Evolutionary conservation across 2,888 invertebrate species (phyloP), one percentile per base, ranked within the genome.

Genomic region (Sphaerophoria rueppellii): DNA sequence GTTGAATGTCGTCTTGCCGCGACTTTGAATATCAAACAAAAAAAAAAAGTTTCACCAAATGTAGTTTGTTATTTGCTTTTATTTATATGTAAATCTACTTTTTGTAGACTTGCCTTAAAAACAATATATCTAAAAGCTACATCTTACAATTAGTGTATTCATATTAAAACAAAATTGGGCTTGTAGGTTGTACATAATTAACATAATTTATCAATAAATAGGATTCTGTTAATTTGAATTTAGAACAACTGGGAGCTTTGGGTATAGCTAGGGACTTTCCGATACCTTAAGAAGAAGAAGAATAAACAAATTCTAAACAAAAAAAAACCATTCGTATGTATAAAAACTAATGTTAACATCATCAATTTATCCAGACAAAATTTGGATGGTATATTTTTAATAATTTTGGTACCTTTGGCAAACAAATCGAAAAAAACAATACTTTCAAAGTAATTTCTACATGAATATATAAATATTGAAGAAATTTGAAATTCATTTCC

Each of bases 161-260:
- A 50, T 63, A 69, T 78, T 72, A 73, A 74, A 83, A 78, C 52
- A 46, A 71, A 75, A 75, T 48, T 12, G 60, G 57, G 37, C 16
- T 40, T 61, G 40, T 11, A 54, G 70, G 65, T 50, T 72, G 61
- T 61, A 24, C 24, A 75, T 67, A 83, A 72, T 80, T 79, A 83
- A 83, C 75, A 72, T 83, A 81, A 81, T 81, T 24, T 85, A 85
- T 76, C 63, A 85, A 85, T 85, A 81, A 85, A 85, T 85, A 85
- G 80, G 81, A 76, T 67, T 54, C 61, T 57, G 37, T 54, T 43
- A 61, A 34, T 69, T 71, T 76, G 50, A 57, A 72, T 72, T 72
- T 71, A 61, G 52, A 55, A 78, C 77, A 82, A 69, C n/a, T 37
- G 50, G 72, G 63, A 72, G 50, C 61, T 69, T 34, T 75, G 67